Percentiles rank a stretch among this genome's conserved stretches.
phyloP scores from a whole-genome alignment of 2,113 vertebrate species.

The Ctenomys sociabilis region DNA sequence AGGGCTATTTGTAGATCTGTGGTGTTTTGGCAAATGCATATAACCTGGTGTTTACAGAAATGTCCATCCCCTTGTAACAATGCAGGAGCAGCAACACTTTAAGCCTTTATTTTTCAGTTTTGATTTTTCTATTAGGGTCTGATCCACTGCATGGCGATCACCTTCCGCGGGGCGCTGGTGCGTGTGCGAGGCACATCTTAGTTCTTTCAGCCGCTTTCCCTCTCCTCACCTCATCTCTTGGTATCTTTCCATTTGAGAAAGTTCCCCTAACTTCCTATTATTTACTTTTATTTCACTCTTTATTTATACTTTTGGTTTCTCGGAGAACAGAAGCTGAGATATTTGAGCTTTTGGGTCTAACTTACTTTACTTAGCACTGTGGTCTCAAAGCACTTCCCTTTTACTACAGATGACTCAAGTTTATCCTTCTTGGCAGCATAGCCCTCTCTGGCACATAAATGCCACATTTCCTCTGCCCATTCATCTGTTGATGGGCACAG shows the following conservation, averaged over 20 bases:
- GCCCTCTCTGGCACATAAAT: not conserved
- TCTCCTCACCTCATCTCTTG: not conserved
- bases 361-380: not conserved
- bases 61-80: not conserved
- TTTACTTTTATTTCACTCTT: not conserved
- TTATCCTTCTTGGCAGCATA: not conserved
- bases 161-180: not conserved
- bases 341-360: not conserved
- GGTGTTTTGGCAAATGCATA: not conserved
- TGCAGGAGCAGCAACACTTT: not conserved
- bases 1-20: conserved; percentile 28
- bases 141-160: too few species aligned
- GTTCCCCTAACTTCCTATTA: not conserved
- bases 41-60: conserved; percentile 13
- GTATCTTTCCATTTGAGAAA: not conserved
- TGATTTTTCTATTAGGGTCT: not conserved
- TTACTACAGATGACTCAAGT: not conserved
- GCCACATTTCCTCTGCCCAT: not conserved
- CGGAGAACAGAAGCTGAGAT: not conserved
- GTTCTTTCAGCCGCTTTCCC: not conserved
- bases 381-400: not conserved
- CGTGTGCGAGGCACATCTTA: not conserved
- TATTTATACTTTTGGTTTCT: not conserved
- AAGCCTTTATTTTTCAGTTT: not conserved
- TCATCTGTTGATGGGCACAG: not conserved